phyloP scores from a whole-genome alignment of 2,797 vertebrate species.

The Pteropus rufus region DNA sequence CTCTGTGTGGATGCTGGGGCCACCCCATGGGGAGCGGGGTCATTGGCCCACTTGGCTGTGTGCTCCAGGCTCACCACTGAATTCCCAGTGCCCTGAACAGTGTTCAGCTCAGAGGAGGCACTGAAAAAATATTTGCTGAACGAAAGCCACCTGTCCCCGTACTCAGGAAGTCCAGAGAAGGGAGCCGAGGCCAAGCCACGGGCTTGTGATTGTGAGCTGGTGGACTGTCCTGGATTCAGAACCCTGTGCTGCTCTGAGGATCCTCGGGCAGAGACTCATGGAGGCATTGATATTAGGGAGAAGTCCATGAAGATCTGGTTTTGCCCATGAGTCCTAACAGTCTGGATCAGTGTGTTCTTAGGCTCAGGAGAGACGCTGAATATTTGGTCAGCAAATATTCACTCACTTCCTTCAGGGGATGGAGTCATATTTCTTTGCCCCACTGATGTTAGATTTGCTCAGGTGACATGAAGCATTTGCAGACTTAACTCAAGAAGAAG shows the following conservation, averaged over 20 bases:
- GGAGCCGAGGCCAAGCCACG: rapidly evolving
- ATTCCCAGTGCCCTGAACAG: not conserved
- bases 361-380: not conserved
- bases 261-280: rapidly evolving
- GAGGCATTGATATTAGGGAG: not conserved
- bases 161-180: not conserved
- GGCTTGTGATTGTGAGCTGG: not conserved
- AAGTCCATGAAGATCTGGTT: not conserved
- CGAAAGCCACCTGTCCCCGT: not conserved
- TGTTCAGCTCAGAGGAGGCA: not conserved
- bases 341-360: not conserved
- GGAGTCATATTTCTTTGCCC: not conserved
- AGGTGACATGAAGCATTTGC: not conserved
- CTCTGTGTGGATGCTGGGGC: slow-evolving; percentile 34
- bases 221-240: too few species aligned
- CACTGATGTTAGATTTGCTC: not conserved
- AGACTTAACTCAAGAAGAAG: not conserved
- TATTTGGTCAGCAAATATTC: not conserved
- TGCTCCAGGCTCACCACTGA: not conserved
- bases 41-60: not conserved
- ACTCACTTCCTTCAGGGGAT: not conserved
- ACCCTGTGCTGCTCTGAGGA: not conserved
- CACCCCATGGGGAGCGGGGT: not conserved
- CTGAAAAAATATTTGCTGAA: not conserved
- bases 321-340: not conserved